A percentile compares a stretch with the other conserved stretches of the same genome.
phyloP scores from a whole-genome alignment of 2,888 invertebrate species.

The Melitaea athalia region DNA sequence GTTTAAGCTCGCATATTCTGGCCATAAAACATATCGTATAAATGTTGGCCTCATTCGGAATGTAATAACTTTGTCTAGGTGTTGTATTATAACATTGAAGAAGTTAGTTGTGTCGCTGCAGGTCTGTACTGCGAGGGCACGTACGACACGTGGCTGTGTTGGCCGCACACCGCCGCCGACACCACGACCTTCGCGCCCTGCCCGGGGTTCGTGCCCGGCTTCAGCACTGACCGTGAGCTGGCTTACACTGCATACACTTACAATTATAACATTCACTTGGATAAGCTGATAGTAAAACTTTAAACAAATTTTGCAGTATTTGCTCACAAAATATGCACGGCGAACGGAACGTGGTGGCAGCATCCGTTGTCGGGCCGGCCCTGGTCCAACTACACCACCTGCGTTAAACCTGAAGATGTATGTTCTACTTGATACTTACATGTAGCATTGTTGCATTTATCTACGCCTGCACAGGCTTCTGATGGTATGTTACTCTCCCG shows the following conservation, averaged over 20 bases:
- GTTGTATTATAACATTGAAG: no score
- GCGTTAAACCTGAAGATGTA: conserved; percentile 85
- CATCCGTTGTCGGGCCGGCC: conserved; percentile 88
- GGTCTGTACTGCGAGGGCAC: conserved; percentile 86
- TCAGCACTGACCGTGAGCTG: conserved; percentile 87
- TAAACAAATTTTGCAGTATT: conserved; percentile 79
- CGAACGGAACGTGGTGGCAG: conserved; percentile 91
- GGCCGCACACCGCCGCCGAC: conserved; percentile 87
- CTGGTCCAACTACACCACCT: conserved; percentile 96
- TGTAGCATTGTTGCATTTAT: background rate
- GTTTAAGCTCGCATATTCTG: no score
- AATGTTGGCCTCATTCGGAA: no score
- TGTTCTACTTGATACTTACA: background rate
- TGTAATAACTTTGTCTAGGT: no score
- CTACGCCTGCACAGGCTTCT: background rate
- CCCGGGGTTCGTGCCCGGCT: conserved; percentile 89
- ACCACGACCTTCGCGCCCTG: conserved; percentile 85
- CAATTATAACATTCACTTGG: background rate
- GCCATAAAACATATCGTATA: no score
- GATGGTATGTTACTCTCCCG: conserved; percentile 1
- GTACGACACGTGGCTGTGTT: conserved; percentile 92
- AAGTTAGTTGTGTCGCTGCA: conserved; percentile 53
- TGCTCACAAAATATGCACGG: conserved; percentile 91
- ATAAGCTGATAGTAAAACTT: background rate
- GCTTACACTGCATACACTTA: no score